Conservation (phyloP, 2,888 invertebrate genomes). For the Salticus scenicus region DNA sequence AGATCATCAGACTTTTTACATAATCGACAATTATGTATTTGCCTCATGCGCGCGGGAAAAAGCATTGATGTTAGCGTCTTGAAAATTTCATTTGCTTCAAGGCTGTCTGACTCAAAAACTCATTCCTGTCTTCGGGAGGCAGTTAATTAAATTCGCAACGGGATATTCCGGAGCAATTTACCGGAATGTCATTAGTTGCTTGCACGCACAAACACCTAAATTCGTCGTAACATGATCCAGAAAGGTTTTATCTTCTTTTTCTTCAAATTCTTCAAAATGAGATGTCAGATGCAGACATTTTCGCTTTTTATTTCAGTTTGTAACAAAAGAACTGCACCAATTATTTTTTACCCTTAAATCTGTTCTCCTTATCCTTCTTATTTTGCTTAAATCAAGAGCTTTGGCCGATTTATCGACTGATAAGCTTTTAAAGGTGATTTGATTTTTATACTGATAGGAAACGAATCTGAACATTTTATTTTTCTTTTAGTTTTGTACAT, state of each 20-base stretch:
- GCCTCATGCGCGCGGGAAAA: not conserved
- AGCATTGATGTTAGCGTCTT: not conserved
- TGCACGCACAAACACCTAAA: not conserved
- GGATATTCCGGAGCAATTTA: slow-evolving; percentile 9
- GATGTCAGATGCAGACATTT: not conserved
- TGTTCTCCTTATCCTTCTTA: not conserved
- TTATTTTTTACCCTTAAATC: too few relatives aligned
- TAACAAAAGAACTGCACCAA: not conserved
- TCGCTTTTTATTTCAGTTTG: not conserved
- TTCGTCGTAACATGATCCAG: not conserved
- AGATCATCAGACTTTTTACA: too few relatives aligned
- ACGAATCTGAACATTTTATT: too few relatives aligned
- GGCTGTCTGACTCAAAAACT: slow-evolving; percentile 4
- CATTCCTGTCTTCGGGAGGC: slow-evolving; percentile 5
- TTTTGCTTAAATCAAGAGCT: not conserved
- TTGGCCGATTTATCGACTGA: not conserved
- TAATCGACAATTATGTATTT: not conserved
- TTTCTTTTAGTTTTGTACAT: too few relatives aligned
- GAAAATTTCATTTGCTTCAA: slow-evolving; percentile 1
- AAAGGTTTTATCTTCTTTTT: not conserved
- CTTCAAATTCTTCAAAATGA: not conserved
- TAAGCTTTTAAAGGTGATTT: too few relatives aligned
- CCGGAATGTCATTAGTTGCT: not conserved
- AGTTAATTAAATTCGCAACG: slow-evolving; percentile 19
- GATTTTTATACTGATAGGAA: too few relatives aligned